Base-by-base conservation (phyloP, 2,888 invertebrate genomes). In the Tenthredo distinguenda region DNA sequence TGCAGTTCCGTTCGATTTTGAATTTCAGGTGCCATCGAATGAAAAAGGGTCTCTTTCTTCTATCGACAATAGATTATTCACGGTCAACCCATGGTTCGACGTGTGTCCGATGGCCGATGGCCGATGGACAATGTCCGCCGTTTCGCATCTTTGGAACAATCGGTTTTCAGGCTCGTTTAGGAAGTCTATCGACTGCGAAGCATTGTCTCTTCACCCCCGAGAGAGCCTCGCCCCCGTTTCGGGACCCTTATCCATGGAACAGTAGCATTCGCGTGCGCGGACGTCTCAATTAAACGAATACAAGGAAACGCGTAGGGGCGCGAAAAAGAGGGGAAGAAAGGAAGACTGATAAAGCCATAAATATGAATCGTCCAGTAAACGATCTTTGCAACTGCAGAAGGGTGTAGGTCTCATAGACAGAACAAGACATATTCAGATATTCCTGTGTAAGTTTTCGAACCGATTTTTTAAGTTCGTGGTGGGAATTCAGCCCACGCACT, bases 291-390 rank as follows among this genome's bases (percentile, higher is more conserved):
- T 93, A 93, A 93, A 93, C 91, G 92, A 90, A 91, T 92, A 92
- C 92, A 91, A 92, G 91, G 89, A 91, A 90, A 92, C 12, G 65
- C 7, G n/a, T 40, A 31, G 47, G 68, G 37, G 81, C 58, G 81
- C 47, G 40, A 65, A 34, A 26, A 81, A 10, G 62, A 7, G 83
- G 68, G 71, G 47, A 10, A 43, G 31, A 10, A 43, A 47, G 91
- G 90, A 91, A 92, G 92, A 92, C 92, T 93, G 93, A 93, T 92
- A 91, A 90, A 93, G 92, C 91, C 92, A 93, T 93, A 93, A 93
- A 93, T 93, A 93, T 93, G 92, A 92, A 93, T 93, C 93, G 93
- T 92, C 92, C 92, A 91, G 93, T 92, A 93, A 93, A 93, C 91
- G 92, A 89, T 92, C 92, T 92, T 92, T 47, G 34, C 9, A 47